Evolutionary conservation across 2,113 vertebrate genomes (phyloP).

Genomic region (Hypanus sabinus): DNA sequence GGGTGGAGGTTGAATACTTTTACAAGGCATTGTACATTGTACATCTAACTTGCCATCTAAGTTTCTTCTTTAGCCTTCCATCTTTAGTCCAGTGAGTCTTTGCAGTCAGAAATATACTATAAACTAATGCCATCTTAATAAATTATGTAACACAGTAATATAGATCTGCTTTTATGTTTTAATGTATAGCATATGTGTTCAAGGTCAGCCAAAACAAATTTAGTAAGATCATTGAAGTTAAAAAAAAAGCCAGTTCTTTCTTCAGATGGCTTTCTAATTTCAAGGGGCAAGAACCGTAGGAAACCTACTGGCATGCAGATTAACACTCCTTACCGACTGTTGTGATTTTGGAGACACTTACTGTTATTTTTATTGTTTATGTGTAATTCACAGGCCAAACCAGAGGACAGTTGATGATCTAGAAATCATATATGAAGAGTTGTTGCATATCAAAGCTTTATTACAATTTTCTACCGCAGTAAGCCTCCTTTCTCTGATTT

Average conservation of each 20-base stretch:
- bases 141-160: neutral
- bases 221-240: neutral
- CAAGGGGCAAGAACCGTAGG: neutral
- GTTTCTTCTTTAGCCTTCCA: neutral
- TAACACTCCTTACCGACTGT: neutral
- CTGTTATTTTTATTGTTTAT: conserved; percentile 39
- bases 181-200: neutral
- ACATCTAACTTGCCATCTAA: neutral
- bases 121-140: neutral
- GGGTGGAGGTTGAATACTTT: no score
- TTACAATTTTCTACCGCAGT: conserved; percentile 94
- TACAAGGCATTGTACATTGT: no score
- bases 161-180: neutral
- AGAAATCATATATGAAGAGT: conserved; percentile 93
- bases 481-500: conserved; percentile 46
- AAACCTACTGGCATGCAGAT: neutral
- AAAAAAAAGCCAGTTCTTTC: neutral
- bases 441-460: conserved; percentile 95
- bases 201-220: neutral
- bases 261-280: neutral
- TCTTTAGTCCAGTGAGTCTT: neutral
- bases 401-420: conserved; percentile 87
- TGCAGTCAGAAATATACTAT: neutral
- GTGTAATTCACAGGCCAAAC: conserved; percentile 65
- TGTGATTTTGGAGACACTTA: neutral